phyloP scores from a whole-genome alignment of 1,140 invertebrate genomes.

The Musca domestica region DNA sequence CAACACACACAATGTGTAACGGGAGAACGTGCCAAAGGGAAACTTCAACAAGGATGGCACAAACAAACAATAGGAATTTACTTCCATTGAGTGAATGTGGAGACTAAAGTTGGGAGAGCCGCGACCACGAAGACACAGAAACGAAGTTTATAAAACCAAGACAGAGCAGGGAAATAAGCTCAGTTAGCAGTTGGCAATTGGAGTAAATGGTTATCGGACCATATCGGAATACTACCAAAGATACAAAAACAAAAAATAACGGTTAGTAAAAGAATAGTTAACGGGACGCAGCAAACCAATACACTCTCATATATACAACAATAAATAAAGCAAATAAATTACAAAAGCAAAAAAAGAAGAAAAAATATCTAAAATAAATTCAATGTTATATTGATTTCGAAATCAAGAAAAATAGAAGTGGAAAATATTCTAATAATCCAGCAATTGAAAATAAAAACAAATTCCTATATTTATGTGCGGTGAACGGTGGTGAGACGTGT shows the following conservation, averaged over 20 bases:
- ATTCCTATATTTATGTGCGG: background rate
- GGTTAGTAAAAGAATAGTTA: background rate
- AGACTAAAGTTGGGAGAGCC: background rate
- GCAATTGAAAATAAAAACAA: background rate
- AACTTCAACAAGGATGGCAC: background rate
- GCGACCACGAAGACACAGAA: background rate
- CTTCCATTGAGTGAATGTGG: background rate
- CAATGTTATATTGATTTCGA: too few relatives aligned
- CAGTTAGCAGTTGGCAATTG: constrained; percentile 18
- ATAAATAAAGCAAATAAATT: background rate
- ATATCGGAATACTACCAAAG: background rate
- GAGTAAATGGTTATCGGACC: constrained; percentile 10
- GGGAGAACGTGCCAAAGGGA: background rate
- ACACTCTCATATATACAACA: background rate
- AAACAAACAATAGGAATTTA: background rate
- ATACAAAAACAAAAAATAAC: constrained; percentile 1
- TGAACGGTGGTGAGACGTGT: background rate
- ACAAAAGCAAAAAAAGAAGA: background rate
- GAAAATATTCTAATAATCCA: too few relatives aligned
- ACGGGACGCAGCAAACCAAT: too few relatives aligned
- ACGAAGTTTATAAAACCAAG: background rate
- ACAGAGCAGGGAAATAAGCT: background rate
- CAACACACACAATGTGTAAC: background rate
- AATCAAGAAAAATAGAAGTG: too few relatives aligned
- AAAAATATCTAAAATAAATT: too few relatives aligned